Evolutionary conservation across 2,888 invertebrate genomes (phyloP), one percentile per base, ranked within the genome.

Genomic region (Latheticus oryzae): DNA sequence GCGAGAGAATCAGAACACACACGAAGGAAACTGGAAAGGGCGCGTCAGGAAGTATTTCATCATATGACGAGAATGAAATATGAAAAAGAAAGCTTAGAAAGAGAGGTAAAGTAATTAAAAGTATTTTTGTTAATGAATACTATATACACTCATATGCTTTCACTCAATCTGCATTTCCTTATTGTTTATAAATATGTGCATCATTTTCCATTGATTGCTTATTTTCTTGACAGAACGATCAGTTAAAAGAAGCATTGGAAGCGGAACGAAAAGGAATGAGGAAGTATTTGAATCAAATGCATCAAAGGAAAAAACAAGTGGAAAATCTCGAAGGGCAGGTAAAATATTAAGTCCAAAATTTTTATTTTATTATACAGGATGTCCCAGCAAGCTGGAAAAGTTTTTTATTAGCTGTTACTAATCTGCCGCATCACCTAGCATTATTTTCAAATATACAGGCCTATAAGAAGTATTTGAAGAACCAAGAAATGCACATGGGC

Each of bases 31-130:
- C 75, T 85, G 55, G 85, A 85, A 70, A 76, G 80, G 59, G 84
- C 84, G 4, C 76, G 85, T 35, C 82, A 83, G 70, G 85, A 85
- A 73, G 82, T 84, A 28, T 81, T 85, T 61, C 80, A 81, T 53
- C 84, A 84, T 71, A 82, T 84, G 67, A 84, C 83, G 7, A 80
- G 80, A 64, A 84, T 84, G 61, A 81, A 82, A 38, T 79, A 80
- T 21, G 84, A 85, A 72, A 82, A 84, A 59, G 84, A 85, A 65
- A 77, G 78, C 45, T 75, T 84, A 47, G 84, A 84, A 72, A 73
- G 79, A 73, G 84, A 85, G 79, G 85, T 84, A 73, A 70, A 13
- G 23, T 30, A 47, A 35, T 47, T 47, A 33, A 33, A 47, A 16
- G 17, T n/a, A 47, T 28, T 50, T 50, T 50, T 50, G 50, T 28